Percentiles rank a stretch among this genome's conserved stretches.
Evolutionary conservation across 2,113 vertebrate species (phyloP).

Genomic region (Thinocorus orbignyianus): DNA sequence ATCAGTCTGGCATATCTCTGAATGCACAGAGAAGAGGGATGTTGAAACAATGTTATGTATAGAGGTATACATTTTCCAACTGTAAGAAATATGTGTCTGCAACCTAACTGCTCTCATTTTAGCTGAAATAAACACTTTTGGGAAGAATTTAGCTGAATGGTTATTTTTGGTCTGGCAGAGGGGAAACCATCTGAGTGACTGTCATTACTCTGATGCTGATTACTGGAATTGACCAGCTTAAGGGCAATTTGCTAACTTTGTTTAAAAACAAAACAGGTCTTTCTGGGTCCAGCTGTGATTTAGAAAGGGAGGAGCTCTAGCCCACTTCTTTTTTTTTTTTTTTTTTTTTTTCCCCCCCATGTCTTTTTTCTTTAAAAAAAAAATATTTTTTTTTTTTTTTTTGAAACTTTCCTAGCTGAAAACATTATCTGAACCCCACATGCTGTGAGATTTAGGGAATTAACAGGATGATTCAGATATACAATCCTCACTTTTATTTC

Average conservation of each 20-base stretch:
- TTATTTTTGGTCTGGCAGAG: conserved; percentile 61
- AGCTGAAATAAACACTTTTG: conserved; percentile 25
- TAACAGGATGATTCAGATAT: conserved; percentile 24
- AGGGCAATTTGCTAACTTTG: conserved; percentile 48
- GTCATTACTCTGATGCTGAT: conserved; percentile 29
- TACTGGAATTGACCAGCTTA: conserved; percentile 41
- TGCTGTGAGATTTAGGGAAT: conserved; percentile 12
- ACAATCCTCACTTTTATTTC: background rate
- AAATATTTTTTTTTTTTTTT: background rate
- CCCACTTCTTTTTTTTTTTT: rapidly evolving
- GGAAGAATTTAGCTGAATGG: conserved; percentile 35
- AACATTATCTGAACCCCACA: background rate
- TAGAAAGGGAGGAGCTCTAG: background rate
- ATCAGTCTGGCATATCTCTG: background rate
- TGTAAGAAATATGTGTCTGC: background rate
- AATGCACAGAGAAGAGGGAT: background rate
- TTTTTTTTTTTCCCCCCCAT: too few species aligned
- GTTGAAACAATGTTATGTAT: background rate
- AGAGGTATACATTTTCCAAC: background rate
- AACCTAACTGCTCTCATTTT: background rate
- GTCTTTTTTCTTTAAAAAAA: background rate
- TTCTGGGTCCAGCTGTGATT: conserved; percentile 14
- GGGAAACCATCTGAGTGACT: background rate
- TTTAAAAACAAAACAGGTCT: conserved; percentile 35
- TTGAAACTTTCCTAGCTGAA: background rate